These are phyloP conservation scores for Anguilla rostrata DNA, from an alignment of 2,113 vertebrate genomes.

Conservation along the genomic window DNA sequence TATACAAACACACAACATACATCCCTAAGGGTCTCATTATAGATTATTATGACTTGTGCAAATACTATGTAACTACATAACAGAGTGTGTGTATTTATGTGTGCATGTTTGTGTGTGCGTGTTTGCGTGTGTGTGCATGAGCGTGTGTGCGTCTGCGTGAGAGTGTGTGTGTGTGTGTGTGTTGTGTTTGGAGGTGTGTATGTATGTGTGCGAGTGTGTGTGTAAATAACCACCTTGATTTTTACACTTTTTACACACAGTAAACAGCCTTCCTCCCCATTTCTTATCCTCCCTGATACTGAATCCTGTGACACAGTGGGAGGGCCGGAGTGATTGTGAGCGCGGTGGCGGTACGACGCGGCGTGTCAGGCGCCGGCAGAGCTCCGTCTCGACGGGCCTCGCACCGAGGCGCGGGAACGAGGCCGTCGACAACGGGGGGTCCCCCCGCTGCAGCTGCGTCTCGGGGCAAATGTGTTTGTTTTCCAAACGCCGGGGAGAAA, in stretches of 20 bases:
- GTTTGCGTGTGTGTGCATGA: neutral
- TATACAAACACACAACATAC: no score
- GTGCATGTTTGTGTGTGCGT: no score
- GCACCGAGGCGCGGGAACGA: neutral
- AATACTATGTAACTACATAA: neutral
- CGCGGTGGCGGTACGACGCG: neutral
- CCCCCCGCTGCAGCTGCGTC: slow-evolving; percentile 22
- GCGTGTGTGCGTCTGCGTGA: no score
- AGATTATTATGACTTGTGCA: neutral
- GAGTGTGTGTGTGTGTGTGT: neutral
- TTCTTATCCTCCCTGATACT: neutral
- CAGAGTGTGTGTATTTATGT: no score
- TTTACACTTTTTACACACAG: neutral
- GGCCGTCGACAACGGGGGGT: slow-evolving; percentile 1
- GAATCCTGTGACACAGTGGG: neutral
- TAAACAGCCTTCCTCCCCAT: neutral
- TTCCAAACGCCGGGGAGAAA: slow-evolving; percentile 28
- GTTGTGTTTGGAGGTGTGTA: neutral
- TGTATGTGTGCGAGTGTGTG: neutral
- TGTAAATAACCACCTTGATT: neutral
- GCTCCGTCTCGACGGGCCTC: neutral
- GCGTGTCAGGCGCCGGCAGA: neutral
- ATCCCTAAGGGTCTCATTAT: neutral
- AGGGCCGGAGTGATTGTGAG: neutral
- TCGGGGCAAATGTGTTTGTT: slow-evolving; percentile 13